Evolutionary conservation across 1,140 invertebrate species (phyloP), one percentile per base, ranked within the genome.

Genomic region (Micrasema minimum): DNA sequence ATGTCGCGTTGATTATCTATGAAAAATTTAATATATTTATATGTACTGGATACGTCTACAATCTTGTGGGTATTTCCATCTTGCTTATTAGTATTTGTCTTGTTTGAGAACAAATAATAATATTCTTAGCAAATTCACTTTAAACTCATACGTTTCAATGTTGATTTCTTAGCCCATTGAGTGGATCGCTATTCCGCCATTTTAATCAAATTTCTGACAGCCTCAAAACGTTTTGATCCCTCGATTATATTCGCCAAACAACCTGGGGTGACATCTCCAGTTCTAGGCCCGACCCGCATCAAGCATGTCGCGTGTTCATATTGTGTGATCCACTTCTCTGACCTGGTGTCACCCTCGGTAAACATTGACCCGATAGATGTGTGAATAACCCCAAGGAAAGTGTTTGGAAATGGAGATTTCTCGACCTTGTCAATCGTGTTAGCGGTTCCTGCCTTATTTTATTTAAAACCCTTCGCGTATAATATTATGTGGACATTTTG

Each of bases 251-350:
- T 66, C 20, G 16, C 16, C 48, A 51, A 66, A 66, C 62, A 66
- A 51, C 18, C 16, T 31, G 62, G 18, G 65, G 50, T 14, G 50
- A 55, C 48, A 26, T 18, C 41, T 59, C n/a, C n/a, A 48, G 61
- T 31, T 43, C 16, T 26, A 48, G 50, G 3, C 65, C 53, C 43
- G 43, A 69, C 66, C 66, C 66, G 66, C 37, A 65, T 71, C 68
- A 68, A 46, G 57, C 68, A 22, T 53, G 35, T 66, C 72, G 65
- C 68, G 68, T 71, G 61, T 68, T 74, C 72, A 61, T 57, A 66
- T 26, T 23, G 26, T 74, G 67, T 74, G 69, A 74, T 74, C 68
- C 72, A 37, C 62, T 69, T 55, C 53, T 65, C 64, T 12, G 46
- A 14, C 64, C 48, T 37, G 2, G 1, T 10, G 14, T 59, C 37